Base-by-base conservation (phyloP, 1,140 invertebrate genomes). In the Drosophila asahinai region DNA sequence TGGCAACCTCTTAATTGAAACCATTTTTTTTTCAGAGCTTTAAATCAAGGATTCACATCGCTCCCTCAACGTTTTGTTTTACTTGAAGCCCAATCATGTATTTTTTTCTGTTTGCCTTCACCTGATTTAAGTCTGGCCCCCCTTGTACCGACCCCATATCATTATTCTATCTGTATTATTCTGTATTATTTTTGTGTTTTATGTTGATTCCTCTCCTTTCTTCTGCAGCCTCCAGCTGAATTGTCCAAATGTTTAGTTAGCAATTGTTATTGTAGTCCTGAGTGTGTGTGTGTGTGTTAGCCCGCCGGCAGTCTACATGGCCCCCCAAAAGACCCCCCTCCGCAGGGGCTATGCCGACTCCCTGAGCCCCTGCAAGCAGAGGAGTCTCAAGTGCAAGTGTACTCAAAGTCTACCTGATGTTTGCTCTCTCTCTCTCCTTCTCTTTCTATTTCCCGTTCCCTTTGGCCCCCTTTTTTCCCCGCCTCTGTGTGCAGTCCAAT, bases 391-490 rank as follows among this genome's bases (percentile, higher is more conserved):
- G 83, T 87, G 72, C 79, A 86, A 84, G 83, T 84, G 73, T 86
- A 71, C 83, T 86, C 59, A 86, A 77, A 82, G 83, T 82, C 83
- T 83, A 73, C 83, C 83, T 79, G 58, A 65, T 86, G 83, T 86
- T 86, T 86, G 75, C 65, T 70, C 36, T 47, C 49, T 38, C 49
- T 36, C 5, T 11, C 40, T 22, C 27, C 27, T 7, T 47, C 66
- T 67, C 43, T 25, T 48, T 45, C 45, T 59, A 57, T 55, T 42
- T 54, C 36, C 58, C 19, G 17, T 19, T 33, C 22, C 52, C 38
- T 40, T 3, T 38, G 36, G 40, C 27, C 42, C 17, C 55, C 25
- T 47, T n/a, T 2, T 2, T 25, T 2, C 55, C 12, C 25, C 60
- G 8, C 27, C 40, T 58, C 17, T 79, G 47, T 72, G 70, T 54